A percentile compares a stretch with the other conserved stretches of the same genome.
These are phyloP conservation scores for Macrophya annulata DNA, from an alignment of 2,888 invertebrate species.

Conservation along the genomic window DNA sequence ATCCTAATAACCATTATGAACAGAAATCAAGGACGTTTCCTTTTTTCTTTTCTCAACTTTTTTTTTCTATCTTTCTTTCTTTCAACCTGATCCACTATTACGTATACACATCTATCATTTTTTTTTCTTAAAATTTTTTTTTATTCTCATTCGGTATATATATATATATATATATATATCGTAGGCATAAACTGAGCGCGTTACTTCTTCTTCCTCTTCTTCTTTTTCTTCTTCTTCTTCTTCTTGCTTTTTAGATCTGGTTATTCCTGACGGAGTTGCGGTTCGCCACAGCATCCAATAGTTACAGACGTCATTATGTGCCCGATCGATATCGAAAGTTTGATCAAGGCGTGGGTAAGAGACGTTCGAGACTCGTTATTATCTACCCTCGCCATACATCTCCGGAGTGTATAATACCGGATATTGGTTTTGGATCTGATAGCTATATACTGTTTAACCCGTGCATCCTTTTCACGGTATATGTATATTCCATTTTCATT, in stretches of 20 bases:
- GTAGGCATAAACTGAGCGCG: background rate
- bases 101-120: background rate
- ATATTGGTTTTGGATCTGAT: slow-evolving; percentile 73
- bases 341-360: slow-evolving; percentile 55
- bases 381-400: slow-evolving; percentile 37
- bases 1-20: slow-evolving; percentile 10
- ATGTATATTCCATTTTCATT: background rate
- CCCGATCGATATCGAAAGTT: slow-evolving; percentile 73
- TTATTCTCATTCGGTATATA: background rate
- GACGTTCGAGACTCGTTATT: slow-evolving; percentile 13
- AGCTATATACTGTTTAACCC: slow-evolving; percentile 59
- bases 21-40: background rate
- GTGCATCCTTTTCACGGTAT: slow-evolving; percentile 21
- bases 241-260: slow-evolving; percentile 39
- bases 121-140: background rate
- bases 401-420: slow-evolving; percentile 56
- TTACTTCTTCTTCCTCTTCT: background rate
- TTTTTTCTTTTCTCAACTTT: background rate
- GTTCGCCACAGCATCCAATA: slow-evolving; percentile 75
- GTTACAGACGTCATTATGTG: slow-evolving; percentile 72
- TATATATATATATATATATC: too few relatives aligned
- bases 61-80: background rate
- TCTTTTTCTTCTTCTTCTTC: background rate
- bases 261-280: slow-evolving; percentile 65
- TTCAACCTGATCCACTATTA: background rate